Conservation (phyloP, 2,888 invertebrate genomes). For the Hemicrepidius hirtus region DNA sequence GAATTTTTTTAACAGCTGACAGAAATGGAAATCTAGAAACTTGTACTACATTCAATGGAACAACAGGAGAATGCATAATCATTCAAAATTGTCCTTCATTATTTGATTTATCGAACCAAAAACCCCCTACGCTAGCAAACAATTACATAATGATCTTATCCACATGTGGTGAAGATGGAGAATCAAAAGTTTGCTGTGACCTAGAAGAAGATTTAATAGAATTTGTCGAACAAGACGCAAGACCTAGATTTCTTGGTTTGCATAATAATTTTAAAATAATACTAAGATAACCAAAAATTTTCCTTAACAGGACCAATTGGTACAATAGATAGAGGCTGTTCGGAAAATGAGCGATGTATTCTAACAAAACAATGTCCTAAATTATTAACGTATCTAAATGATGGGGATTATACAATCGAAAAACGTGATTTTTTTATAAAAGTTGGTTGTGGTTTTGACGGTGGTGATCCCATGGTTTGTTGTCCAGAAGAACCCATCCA, state of each 20-base stretch:
- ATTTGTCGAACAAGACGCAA: too few species aligned
- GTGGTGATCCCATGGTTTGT: constrained; percentile 77
- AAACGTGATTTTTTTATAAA: constrained; percentile 75
- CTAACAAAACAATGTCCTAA: constrained; percentile 71
- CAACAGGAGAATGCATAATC: background rate
- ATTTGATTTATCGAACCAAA: background rate
- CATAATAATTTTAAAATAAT: too few species aligned
- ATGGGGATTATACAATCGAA: constrained; percentile 67
- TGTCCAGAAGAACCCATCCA: constrained; percentile 57
- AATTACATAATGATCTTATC: background rate
- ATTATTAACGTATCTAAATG: constrained; percentile 70
- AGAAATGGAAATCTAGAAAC: background rate
- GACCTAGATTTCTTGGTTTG: too few species aligned
- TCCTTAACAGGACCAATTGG: too few species aligned
- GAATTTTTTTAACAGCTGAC: too few species aligned
- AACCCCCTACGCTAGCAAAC: background rate
- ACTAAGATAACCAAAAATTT: too few species aligned
- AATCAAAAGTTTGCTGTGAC: constrained; percentile 1
- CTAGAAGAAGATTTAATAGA: background rate
- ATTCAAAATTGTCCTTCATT: background rate
- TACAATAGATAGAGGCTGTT: constrained; percentile 62
- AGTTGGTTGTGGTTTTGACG: constrained; percentile 81
- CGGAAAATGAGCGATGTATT: constrained; percentile 72
- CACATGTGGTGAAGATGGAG: background rate
- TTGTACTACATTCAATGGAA: background rate